phyloP scores from a whole-genome alignment of 2,888 invertebrate species.

The Penaeus monodon region DNA sequence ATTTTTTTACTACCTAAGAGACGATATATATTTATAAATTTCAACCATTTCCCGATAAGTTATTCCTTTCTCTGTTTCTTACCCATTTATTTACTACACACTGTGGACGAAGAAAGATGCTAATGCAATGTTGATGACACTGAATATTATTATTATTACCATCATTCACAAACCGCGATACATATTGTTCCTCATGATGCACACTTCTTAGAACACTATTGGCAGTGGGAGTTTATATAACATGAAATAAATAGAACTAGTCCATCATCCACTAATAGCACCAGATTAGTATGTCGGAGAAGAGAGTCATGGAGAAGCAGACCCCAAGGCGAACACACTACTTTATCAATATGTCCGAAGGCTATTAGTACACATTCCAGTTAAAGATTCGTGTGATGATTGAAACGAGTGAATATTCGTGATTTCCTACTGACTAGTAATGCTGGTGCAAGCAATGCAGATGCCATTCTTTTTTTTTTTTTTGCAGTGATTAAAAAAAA shows the following conservation, averaged over 20 bases:
- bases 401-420: conserved; percentile 24
- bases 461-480: conserved; percentile 24
- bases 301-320: conserved; percentile 28
- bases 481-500: neutral
- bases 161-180: neutral
- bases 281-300: conserved; percentile 37
- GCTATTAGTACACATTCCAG: conserved; percentile 13
- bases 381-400: neutral
- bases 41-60: neutral
- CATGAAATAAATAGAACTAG: conserved; percentile 36
- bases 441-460: conserved; percentile 47
- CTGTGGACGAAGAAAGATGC: too few species aligned
- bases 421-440: conserved; percentile 50
- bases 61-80: too few species aligned
- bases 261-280: conserved; percentile 23
- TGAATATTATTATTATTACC: too few species aligned
- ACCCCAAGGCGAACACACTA: neutral
- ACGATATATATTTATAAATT: neutral
- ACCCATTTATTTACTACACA: too few species aligned
- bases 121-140: too few species aligned
- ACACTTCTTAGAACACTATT: conserved; percentile 29
- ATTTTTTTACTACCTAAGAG: neutral
- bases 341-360: neutral
- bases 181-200: neutral
- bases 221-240: conserved; percentile 40